Evolutionary conservation across 2,888 invertebrate species (phyloP), one percentile per base, ranked within the genome.

Genomic region (Leptopterna dolabrata): DNA sequence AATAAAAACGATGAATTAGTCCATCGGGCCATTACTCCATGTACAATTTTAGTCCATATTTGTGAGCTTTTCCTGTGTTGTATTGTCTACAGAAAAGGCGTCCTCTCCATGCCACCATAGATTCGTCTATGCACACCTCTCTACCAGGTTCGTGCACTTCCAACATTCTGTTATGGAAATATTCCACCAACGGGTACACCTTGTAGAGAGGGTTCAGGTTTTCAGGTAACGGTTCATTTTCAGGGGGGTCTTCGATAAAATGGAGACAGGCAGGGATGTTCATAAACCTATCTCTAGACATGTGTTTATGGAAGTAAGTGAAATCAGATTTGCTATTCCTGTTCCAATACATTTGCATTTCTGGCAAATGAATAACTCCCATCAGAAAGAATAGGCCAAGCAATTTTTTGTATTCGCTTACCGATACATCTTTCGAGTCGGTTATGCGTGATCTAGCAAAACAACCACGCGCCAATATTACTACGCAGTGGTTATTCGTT

Each of bases 31-130:
- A 90, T 7, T 90, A 89, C 14, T 91, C 88, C 41, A 91, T 90
- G 87, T 92, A 91, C 0, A 92, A 63, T 88, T 91, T 91, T 0
- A 91, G 90, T 0, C 91, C 91, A 89, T 91, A 91, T 88, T 91
- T 92, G 55, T 91, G 91, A 0, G 89, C 76, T 89, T 91, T 91
- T 29, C 90, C 90, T 88, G 91, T 90, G 11, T 91, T 91, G 47
- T 91, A 91, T 88, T 92, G 91, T 6, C 91, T 83, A 86, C 91
- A 90, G 47, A 76, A 88, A 19, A 91, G n/a, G n/a, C n/a, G n/a
- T n/a, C n/a, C n/a, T n/a, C n/a, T n/a, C n/a, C 47, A 73, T 88
- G n/a, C 91, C 82, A 91, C 90, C 90, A 91, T 90, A 0, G 90
- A 90, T 76, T 91, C 91, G 87, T 91, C 91, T n/a, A 91, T 70